Conservation (phyloP, 2,113 vertebrate species). For the Coracopsis vasa region DNA sequence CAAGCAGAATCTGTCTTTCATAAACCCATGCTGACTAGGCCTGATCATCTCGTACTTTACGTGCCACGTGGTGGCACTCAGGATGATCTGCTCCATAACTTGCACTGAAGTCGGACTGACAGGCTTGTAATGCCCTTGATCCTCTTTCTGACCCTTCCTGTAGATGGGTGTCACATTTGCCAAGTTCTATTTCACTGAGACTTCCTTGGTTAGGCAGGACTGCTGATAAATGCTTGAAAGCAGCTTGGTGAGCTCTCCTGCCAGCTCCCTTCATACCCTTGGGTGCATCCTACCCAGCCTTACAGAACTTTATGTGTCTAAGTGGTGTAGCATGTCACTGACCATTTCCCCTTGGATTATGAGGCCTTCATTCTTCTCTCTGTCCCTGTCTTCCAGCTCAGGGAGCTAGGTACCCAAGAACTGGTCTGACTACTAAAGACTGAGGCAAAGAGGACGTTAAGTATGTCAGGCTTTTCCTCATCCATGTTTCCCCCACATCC, state of each 20-base stretch:
- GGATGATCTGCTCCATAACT: not conserved
- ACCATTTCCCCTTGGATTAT: not conserved
- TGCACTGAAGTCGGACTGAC: not conserved
- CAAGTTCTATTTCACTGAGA: not conserved
- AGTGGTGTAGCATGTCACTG: not conserved
- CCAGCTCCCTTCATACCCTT: not conserved
- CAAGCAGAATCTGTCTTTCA: not conserved
- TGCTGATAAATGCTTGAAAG: not conserved
- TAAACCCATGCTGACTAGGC: not conserved
- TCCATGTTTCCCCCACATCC: not conserved
- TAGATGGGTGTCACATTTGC: not conserved
- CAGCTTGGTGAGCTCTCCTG: not conserved
- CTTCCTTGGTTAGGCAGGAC: not conserved
- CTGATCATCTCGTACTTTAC: not conserved
- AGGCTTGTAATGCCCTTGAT: not conserved
- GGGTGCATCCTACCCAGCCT: not conserved
- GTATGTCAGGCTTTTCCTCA: not conserved
- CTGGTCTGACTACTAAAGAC: not conserved
- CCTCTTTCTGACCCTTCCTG: not conserved
- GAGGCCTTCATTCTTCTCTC: not conserved
- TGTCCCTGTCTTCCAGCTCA: not conserved
- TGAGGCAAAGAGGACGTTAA: not conserved
- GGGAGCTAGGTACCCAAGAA: not conserved
- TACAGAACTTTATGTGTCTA: not conserved
- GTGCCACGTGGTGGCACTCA: not conserved